Percentiles rank a stretch among this genome's conserved stretches.
These are phyloP conservation scores for Hippopotamyrus pictus DNA, from an alignment of 2,797 vertebrate genomes.

Conservation along the genomic window DNA sequence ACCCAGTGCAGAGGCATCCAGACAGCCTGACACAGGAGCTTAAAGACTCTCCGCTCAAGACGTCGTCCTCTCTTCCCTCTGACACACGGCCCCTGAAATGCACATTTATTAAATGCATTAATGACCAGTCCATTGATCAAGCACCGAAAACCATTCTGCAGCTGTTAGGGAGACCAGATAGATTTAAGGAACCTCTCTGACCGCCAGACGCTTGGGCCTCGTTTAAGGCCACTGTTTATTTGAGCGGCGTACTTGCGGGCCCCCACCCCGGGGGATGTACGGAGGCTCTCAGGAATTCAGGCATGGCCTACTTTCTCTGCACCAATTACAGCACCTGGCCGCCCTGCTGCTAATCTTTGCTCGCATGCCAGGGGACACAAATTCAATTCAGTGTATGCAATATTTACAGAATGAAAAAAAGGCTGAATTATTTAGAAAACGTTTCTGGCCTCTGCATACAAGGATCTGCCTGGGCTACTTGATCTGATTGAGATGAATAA, in stretches of 20 bases:
- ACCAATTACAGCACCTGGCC: conserved; percentile 12
- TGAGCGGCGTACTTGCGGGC: not conserved
- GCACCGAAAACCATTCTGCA: not conserved
- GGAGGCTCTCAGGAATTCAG: conserved; percentile 17
- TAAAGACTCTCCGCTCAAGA: not conserved
- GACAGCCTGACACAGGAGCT: not conserved
- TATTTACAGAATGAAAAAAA: conserved; percentile 18
- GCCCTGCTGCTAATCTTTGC: not conserved
- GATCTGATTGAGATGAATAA: conserved; percentile 10
- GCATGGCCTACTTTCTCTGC: conserved; percentile 12
- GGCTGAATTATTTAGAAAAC: conserved; percentile 22
- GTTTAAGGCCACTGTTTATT: conserved; percentile 4
- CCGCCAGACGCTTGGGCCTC: not conserved
- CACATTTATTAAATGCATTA: not conserved
- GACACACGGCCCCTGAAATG: not conserved
- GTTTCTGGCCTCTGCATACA: not conserved
- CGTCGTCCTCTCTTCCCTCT: not conserved
- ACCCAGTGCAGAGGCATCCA: not conserved
- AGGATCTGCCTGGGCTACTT: not conserved
- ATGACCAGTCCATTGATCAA: not conserved
- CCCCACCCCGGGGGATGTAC: conserved; percentile 14
- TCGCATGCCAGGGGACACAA: conserved; percentile 7
- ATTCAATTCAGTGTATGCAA: conserved; percentile 18
- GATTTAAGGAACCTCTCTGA: not conserved
- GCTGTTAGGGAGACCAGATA: not conserved